These are phyloP conservation scores for Silurus glanis DNA, from an alignment of 2,113 vertebrate species.

Conservation along the genomic window DNA sequence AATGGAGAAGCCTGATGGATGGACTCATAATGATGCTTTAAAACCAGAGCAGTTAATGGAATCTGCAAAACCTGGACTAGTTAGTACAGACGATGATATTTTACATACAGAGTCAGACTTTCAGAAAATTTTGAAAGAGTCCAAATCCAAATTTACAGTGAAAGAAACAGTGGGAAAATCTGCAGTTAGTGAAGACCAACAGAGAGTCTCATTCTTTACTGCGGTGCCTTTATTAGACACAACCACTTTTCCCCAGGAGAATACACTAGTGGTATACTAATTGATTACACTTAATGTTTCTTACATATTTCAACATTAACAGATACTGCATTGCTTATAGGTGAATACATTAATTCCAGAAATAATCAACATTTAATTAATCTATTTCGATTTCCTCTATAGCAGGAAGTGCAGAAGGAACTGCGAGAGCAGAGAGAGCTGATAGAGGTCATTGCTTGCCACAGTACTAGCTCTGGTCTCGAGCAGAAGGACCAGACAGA, in stretches of 20 bases:
- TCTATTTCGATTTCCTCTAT: neutral
- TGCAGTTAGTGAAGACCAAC: constrained; percentile 10
- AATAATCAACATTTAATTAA: neutral
- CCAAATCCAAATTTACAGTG: neutral
- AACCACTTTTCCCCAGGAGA: neutral
- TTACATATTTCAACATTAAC: neutral
- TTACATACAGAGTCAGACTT: neutral
- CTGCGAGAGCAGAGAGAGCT: constrained; percentile 69
- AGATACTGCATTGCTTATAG: neutral
- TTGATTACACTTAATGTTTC: neutral
- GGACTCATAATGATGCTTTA: neutral
- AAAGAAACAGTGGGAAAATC: neutral
- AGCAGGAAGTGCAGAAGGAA: constrained; percentile 66
- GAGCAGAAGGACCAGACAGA: constrained; percentile 15
- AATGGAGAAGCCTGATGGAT: neutral
- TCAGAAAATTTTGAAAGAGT: constrained; percentile 12
- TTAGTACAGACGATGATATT: neutral
- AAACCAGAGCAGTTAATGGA: neutral
- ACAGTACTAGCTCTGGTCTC: constrained; percentile 30
- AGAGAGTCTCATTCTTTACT: neutral
- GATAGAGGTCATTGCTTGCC: constrained; percentile 64
- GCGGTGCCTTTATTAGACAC: neutral
- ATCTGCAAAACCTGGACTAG: neutral
- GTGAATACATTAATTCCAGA: neutral
- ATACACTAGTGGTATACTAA: neutral